Conservation (phyloP, 2,888 invertebrate genomes). For the Lumbricus terrestris region DNA sequence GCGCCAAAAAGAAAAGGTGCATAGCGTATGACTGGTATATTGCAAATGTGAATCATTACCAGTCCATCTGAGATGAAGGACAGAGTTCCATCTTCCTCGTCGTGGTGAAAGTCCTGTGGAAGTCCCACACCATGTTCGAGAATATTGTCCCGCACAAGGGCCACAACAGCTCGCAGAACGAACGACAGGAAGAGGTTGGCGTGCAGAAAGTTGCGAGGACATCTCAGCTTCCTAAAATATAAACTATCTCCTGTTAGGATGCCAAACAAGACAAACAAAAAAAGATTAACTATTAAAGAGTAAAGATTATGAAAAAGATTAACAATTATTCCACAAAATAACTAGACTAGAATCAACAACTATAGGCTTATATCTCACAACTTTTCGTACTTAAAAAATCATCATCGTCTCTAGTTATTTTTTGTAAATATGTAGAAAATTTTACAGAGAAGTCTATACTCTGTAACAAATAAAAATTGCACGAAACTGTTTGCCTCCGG, state of each 20-base stretch:
- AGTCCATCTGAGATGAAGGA: neutral
- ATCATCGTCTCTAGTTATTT: too few species aligned
- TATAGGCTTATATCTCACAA: too few species aligned
- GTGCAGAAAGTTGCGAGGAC: constrained; percentile 69
- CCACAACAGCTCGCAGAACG: constrained; percentile 67
- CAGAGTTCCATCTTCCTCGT: neutral
- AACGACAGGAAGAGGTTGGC: constrained; percentile 71
- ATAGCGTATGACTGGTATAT: neutral
- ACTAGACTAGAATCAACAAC: too few species aligned
- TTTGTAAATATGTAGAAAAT: neutral
- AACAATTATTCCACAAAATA: neutral
- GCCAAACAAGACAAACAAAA: neutral
- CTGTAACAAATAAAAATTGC: neutral
- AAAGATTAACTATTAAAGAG: too few species aligned
- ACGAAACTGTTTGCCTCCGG: neutral
- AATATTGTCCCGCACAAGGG: constrained; percentile 64
- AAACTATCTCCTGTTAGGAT: neutral
- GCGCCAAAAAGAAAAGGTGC: neutral
- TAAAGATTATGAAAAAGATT: too few species aligned
- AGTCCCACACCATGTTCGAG: constrained; percentile 57
- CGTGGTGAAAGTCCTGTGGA: neutral
- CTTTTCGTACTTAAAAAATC: neutral
- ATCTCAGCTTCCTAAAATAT: constrained; percentile 65
- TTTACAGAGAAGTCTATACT: too few species aligned
- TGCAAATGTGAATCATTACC: neutral